Percentiles rank a stretch among this genome's conserved stretches.
These are phyloP conservation scores for Coleophora flavipennella DNA, from an alignment of 2,888 invertebrate genomes.

Conservation along the genomic window DNA sequence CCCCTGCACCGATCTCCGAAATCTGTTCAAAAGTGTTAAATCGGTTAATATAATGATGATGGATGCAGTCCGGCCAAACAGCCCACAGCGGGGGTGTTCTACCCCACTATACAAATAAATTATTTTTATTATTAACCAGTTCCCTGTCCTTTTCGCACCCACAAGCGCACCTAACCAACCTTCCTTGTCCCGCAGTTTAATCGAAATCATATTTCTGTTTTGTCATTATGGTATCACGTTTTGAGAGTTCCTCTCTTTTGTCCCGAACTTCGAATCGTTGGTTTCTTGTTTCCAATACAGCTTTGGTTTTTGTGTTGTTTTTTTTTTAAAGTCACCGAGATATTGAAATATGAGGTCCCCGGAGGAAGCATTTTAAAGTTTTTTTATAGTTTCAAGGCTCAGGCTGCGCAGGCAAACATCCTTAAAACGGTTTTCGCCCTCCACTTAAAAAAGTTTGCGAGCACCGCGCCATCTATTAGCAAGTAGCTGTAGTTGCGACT, in stretches of 20 bases:
- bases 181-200: constrained; percentile 57
- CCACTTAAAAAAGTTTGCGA: constrained; percentile 2
- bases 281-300: constrained; percentile 67
- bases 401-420: not conserved
- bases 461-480: constrained; percentile 49
- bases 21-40: constrained; percentile 73
- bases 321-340: constrained; percentile 41
- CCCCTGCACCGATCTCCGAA: constrained; percentile 45
- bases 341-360: constrained; percentile 15
- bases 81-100: constrained; percentile 71
- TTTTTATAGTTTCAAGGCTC: constrained; percentile 7
- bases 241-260: constrained; percentile 67
- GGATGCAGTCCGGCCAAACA: constrained; percentile 65
- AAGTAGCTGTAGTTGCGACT: constrained; percentile 35
- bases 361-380: constrained; percentile 14
- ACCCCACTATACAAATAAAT: constrained; percentile 72
- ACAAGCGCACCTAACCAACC: constrained; percentile 30
- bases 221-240: constrained; percentile 72
- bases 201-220: constrained; percentile 73
- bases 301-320: constrained; percentile 41
- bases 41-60: constrained; percentile 73
- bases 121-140: constrained; percentile 70
- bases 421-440: not conserved
- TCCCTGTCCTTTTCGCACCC: constrained; percentile 47
- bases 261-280: constrained; percentile 56